Percentiles rank a stretch among this genome's conserved stretches.
Evolutionary conservation across 2,888 invertebrate genomes (phyloP).

Genomic region (Agonopterix alstromeriana): DNA sequence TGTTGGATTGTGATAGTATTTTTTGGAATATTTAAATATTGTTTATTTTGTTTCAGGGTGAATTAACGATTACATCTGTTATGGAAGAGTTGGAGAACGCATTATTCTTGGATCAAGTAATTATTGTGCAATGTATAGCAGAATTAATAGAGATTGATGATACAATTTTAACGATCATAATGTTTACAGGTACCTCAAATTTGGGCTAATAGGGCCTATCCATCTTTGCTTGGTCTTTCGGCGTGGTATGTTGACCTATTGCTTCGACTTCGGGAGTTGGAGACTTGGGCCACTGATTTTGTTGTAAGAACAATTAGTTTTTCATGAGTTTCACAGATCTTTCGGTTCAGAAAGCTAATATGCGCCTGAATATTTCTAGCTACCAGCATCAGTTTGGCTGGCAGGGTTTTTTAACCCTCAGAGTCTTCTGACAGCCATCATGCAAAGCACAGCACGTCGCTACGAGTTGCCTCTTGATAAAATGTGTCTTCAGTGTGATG

Average conservation of each 20-base stretch:
- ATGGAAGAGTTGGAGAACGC: conserved; percentile 97
- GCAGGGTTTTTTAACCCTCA: conserved; percentile 99
- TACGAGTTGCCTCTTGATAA: conserved; percentile 95
- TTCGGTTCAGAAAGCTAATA: no score
- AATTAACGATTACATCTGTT: conserved; percentile 95
- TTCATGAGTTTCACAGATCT: not conserved
- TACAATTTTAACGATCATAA: not conserved
- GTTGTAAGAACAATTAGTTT: conserved; percentile 77
- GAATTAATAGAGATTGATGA: not conserved
- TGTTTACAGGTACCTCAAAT: conserved; percentile 83
- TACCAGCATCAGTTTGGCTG: conserved; percentile 96
- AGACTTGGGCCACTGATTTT: conserved; percentile 97
- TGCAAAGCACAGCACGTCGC: conserved; percentile 97
- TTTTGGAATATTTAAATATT: no score
- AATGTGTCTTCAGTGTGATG: conserved; percentile 98
- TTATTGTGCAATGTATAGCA: conserved; percentile 5
- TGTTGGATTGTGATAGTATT: no score
- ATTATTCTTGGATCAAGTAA: conserved; percentile 90
- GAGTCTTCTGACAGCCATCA: conserved; percentile 96
- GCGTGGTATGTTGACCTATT: conserved; percentile 96
- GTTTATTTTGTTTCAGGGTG: conserved; percentile 78
- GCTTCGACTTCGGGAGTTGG: conserved; percentile 89
- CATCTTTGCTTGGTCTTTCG: conserved; percentile 90
- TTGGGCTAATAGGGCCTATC: conserved; percentile 94
- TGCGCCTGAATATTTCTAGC: conserved; percentile 52